These are phyloP conservation scores for Sphaerodactylus townsendi DNA, from an alignment of 2,113 vertebrate genomes.

Conservation along the genomic window DNA sequence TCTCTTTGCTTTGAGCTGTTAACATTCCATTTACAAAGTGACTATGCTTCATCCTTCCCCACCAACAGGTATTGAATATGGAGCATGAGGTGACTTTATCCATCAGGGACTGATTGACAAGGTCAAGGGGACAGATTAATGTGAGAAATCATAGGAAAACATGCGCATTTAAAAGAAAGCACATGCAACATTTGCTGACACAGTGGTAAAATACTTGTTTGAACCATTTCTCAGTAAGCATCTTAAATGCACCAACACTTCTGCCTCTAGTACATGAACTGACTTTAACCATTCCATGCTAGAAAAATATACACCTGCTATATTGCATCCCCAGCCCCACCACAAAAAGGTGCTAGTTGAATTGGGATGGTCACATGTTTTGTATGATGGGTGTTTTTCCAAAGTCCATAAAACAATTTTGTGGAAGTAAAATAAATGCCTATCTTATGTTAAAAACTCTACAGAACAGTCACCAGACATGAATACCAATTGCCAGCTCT, in stretches of 20 bases:
- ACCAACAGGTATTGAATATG: too few relatives aligned
- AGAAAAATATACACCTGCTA: constrained; percentile 3
- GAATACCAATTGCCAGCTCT: constrained; percentile 68
- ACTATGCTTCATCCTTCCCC: too few relatives aligned
- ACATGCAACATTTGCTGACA: too few relatives aligned
- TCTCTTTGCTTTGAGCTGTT: too few relatives aligned
- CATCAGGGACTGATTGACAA: too few relatives aligned
- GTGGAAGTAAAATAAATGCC: constrained; percentile 71
- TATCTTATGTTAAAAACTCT: constrained; percentile 49
- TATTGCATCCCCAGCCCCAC: neutral
- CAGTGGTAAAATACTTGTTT: too few relatives aligned
- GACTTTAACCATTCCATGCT: constrained; percentile 7
- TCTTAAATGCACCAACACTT: constrained; percentile 23
- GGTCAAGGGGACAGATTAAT: too few relatives aligned
- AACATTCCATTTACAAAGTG: too few relatives aligned
- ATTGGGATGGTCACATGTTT: neutral
- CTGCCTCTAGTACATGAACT: neutral
- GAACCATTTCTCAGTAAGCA: neutral
- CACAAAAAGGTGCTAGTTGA: neutral
- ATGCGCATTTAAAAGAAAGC: too few relatives aligned
- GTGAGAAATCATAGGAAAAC: too few relatives aligned
- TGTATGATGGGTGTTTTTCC: neutral
- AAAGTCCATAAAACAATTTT: constrained; percentile 45
- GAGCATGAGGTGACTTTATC: too few relatives aligned
- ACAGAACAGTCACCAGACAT: constrained; percentile 60